phyloP scores from a whole-genome alignment of 2,797 vertebrate genomes.

The Pipistrellus kuhlii region DNA sequence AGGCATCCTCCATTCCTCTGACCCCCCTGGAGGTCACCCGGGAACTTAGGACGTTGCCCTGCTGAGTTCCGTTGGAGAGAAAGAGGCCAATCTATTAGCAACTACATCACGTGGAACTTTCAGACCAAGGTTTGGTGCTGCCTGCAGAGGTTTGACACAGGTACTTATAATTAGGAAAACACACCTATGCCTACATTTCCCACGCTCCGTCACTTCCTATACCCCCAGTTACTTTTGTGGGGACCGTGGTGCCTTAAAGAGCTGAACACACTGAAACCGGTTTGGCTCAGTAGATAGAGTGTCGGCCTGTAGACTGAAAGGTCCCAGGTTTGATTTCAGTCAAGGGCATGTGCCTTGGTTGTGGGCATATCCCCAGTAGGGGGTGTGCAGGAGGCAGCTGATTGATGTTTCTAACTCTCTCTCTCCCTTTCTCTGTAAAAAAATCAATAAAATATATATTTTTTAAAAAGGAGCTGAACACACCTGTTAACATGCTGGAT shows the following conservation, averaged over 20 bases:
- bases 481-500: not conserved
- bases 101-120: not conserved
- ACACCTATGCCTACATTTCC: not conserved
- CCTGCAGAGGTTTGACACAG: not conserved
- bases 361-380: too few relatives aligned
- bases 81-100: not conserved
- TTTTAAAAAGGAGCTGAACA: too few relatives aligned
- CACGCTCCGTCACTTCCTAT: not conserved
- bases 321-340: too few relatives aligned
- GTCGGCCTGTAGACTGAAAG: too few relatives aligned
- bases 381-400: too few relatives aligned
- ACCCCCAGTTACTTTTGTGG: not conserved
- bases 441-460: too few relatives aligned
- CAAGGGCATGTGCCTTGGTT: too few relatives aligned
- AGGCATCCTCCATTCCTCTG: not conserved
- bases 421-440: too few relatives aligned
- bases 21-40: accelerated
- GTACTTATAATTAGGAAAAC: not conserved
- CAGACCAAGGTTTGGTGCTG: not conserved
- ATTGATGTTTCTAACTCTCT: too few relatives aligned
- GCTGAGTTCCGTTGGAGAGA: not conserved
- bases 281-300: too few relatives aligned
- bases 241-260: not conserved
- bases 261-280: too few relatives aligned
- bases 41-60: not conserved